A percentile compares a stretch with the other conserved stretches of the same genome.
These are phyloP conservation scores for Drosophila tristis DNA, from an alignment of 1,140 invertebrate species.

Conservation along the genomic window DNA sequence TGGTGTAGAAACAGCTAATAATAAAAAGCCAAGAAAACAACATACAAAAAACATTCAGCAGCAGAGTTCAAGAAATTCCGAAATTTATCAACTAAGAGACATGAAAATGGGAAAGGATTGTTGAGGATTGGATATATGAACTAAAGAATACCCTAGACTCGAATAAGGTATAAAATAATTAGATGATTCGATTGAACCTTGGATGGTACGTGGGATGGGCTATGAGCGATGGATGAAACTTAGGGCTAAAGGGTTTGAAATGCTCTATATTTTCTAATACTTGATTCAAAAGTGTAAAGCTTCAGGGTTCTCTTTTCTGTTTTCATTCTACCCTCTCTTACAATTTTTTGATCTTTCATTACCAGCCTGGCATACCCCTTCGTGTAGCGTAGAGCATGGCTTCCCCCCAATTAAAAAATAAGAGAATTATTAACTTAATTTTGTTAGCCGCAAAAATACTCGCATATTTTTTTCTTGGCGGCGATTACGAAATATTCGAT, in stretches of 20 bases:
- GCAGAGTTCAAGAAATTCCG: slow-evolving; percentile 12
- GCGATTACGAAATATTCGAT: slow-evolving; percentile 66
- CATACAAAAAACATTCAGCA: slow-evolving; percentile 33
- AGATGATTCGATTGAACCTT: no score
- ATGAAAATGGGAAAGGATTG: slow-evolving; percentile 12
- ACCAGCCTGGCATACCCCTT: no score
- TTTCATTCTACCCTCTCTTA: no score
- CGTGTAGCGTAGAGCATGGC: no score
- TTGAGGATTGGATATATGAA: no score
- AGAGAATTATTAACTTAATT: slow-evolving; percentile 75
- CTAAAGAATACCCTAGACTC: no score
- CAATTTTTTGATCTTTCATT: no score
- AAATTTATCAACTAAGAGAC: slow-evolving; percentile 53
- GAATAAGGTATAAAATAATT: no score
- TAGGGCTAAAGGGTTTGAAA: no score
- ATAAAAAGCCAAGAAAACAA: slow-evolving; percentile 39
- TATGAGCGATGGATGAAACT: no score
- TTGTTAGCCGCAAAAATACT: slow-evolving; percentile 52
- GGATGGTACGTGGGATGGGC: no score
- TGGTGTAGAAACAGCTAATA: slow-evolving; percentile 24
- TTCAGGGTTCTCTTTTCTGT: neutral
- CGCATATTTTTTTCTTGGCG: slow-evolving; percentile 21
- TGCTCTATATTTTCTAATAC: no score
- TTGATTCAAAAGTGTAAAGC: neutral
- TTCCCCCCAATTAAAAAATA: slow-evolving; percentile 51